Evolutionary conservation across 2,888 invertebrate genomes (phyloP).

Genomic region (Anaspis maculata): DNA sequence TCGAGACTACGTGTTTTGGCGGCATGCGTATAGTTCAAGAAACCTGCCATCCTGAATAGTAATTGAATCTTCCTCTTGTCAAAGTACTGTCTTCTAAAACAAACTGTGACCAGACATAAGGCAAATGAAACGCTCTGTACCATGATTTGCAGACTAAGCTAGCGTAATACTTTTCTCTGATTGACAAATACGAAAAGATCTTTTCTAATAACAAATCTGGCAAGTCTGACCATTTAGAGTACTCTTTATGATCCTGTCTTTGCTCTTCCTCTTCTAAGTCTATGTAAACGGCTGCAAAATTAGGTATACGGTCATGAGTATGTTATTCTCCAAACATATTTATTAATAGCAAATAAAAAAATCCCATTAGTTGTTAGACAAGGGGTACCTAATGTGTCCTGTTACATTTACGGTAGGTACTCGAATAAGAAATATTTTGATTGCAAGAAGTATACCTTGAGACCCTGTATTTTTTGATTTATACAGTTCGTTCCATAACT

Average conservation of each 20-base stretch:
- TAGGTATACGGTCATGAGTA: no score
- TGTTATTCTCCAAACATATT: no score
- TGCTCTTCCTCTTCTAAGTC: conserved; percentile 36
- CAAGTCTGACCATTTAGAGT: conserved; percentile 56
- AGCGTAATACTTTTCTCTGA: conserved; percentile 64
- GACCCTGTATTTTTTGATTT: conserved; percentile 26
- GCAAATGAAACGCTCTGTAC: conserved; percentile 63
- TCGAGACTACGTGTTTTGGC: conserved; percentile 8
- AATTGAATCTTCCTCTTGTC: conserved; percentile 67
- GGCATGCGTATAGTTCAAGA: no score
- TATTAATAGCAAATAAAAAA: no score
- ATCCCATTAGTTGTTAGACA: no score
- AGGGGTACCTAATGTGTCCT: no score
- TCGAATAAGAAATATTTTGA: conserved; percentile 8
- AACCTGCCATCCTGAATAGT: conserved; percentile 73
- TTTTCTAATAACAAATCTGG: conserved; percentile 67
- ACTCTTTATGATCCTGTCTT: conserved; percentile 38
- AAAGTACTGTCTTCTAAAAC: conserved; percentile 62
- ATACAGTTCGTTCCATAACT: conserved; percentile 36
- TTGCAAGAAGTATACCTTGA: conserved; percentile 19
- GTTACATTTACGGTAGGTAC: no score
- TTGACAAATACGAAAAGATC: conserved; percentile 59
- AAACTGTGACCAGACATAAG: conserved; percentile 68
- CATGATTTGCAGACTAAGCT: conserved; percentile 61
- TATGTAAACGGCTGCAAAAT: conserved; percentile 27